Evolutionary conservation across 1,140 invertebrate genomes (phyloP), one percentile per base, ranked within the genome.

Genomic region (Manduca sexta): DNA sequence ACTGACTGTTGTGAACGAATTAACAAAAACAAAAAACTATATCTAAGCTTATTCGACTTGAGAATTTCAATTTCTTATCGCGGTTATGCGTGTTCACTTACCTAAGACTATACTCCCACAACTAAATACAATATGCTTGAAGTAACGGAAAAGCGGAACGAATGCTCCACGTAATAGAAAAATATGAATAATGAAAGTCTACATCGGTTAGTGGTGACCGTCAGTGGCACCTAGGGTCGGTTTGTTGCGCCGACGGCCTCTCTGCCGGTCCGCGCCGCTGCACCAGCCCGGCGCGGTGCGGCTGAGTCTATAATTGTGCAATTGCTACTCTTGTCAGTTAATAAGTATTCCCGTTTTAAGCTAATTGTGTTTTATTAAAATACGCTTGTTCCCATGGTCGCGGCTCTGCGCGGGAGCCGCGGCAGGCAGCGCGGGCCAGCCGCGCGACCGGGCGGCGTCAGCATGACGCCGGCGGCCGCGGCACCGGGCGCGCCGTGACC

Each of bases 371-470:
- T 26, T 8, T 5, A 26, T 3, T 26, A 26, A 8, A 26, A 26
- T 5, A 21, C 14, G 42, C 52, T 43, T 35, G 37, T 49, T 17
- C 7, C 30, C 45, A 55, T 70, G 68, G 33, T 10, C 50, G 52
- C 60, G 31, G 53, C 66, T 74, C 69, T n/a, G 12, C 14, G 1
- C 5, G n/a, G 2, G 68, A 71, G 64, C 52, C 37, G 57, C 47
- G 69, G 11, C 60, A 76, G 69, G 65, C 62, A 21, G 61, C 60
- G 69, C 61, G 26, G 56, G 69, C 66, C 69, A 76, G 69, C 29
- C 15, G 40, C 26, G 64, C 60, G 61, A 58, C 56, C 67, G 60
- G 45, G 50, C 61, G 68, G 41, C 65, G 64, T 68, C 59, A n/a
- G 41, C 2, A 17, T 44, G 59, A 69, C 66, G 70, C 48, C 59